Conservation (phyloP, 2,797 vertebrate genomes). For the Tarsius wallacei region DNA sequence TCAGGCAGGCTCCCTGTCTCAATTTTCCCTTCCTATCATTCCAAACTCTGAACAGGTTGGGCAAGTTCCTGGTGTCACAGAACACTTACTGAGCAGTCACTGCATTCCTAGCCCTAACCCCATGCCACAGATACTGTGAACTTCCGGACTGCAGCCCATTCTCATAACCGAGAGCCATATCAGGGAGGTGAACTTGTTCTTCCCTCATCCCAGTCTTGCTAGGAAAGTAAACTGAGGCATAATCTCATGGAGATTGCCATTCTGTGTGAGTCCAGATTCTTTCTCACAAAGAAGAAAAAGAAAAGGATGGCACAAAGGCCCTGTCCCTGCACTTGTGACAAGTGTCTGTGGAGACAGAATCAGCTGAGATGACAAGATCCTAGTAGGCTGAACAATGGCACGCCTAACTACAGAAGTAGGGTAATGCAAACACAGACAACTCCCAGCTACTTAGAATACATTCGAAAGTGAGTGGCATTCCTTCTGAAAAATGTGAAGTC, state of each 20-base stretch:
- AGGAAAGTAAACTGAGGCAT: not conserved
- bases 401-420: rapidly evolving
- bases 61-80: not conserved
- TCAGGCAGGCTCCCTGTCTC: not conserved
- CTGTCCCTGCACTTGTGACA: not conserved
- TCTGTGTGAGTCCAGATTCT: not conserved
- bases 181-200: not conserved
- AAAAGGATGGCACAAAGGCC: not conserved
- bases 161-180: not conserved
- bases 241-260: not conserved
- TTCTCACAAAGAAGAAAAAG: rapidly evolving
- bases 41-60: too few relatives aligned
- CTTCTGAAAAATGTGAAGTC: rapidly evolving
- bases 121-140: rapidly evolving
- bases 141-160: not conserved
- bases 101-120: not conserved
- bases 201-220: not conserved
- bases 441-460: not conserved
- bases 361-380: too few relatives aligned
- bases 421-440: not conserved
- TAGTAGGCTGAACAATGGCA: rapidly evolving
- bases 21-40: not conserved
- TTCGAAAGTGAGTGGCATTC: not conserved
- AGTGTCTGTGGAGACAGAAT: rapidly evolving
- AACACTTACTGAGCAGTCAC: rapidly evolving